Conservation (phyloP, 2,797 vertebrate genomes). For the Eremophila alpestris region DNA sequence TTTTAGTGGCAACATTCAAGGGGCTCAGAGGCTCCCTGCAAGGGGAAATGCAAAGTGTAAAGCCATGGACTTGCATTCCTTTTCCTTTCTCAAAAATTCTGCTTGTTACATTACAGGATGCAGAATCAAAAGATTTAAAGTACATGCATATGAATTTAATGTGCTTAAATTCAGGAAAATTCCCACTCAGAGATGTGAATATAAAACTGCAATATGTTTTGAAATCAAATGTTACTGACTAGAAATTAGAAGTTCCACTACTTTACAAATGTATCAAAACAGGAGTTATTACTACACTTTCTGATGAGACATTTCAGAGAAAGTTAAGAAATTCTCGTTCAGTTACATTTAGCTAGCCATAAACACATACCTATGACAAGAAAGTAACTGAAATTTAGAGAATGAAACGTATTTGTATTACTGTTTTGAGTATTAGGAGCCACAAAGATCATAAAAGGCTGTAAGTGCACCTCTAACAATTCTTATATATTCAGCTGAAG, state of each 20-base stretch:
- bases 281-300: neutral
- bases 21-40: neutral
- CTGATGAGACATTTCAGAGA: neutral
- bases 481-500: neutral
- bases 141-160: neutral
- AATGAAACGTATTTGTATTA: neutral
- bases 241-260: neutral
- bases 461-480: neutral
- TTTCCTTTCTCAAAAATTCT: neutral
- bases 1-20: neutral
- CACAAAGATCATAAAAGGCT: slow-evolving; percentile 13
- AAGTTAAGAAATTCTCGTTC: slow-evolving; percentile 25
- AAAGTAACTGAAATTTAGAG: neutral
- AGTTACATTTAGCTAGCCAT: neutral
- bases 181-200: neutral
- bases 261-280: neutral
- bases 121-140: neutral
- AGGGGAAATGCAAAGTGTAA: neutral
- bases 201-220: neutral
- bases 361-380: neutral
- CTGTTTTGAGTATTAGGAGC: slow-evolving; percentile 11
- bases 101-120: neutral
- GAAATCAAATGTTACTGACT: neutral
- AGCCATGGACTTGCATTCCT: neutral
- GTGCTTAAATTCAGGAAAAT: neutral